These are phyloP conservation scores for Carapus acus DNA, from an alignment of 2,797 vertebrate genomes.

Conservation along the genomic window DNA sequence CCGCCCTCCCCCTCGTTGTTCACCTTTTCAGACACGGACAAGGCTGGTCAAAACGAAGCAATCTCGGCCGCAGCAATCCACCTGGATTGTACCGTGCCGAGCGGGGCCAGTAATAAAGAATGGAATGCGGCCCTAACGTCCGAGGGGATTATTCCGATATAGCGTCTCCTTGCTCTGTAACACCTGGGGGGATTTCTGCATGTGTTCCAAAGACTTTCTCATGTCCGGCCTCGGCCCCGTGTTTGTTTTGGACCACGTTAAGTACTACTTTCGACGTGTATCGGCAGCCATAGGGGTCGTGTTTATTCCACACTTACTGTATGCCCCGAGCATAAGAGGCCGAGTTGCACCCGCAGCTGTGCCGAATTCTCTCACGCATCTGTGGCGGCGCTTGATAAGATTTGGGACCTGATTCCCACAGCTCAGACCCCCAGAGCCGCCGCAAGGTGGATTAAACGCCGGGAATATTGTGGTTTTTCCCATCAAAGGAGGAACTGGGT, in stretches of 20 bases:
- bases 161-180: slow-evolving; percentile 47
- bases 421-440: slow-evolving; percentile 11
- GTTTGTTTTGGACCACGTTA: slow-evolving; percentile 43
- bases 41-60: slow-evolving; percentile 42
- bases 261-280: slow-evolving; percentile 26
- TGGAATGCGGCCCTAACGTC: slow-evolving; percentile 63
- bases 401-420: slow-evolving; percentile 44
- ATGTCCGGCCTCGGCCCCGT: slow-evolving; percentile 28
- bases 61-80: slow-evolving; percentile 54
- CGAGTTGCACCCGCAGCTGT: background rate
- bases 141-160: slow-evolving; percentile 57
- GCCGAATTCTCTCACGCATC: slow-evolving; percentile 26
- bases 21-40: slow-evolving; percentile 52
- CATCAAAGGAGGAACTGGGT: background rate
- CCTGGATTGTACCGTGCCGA: slow-evolving; percentile 54
- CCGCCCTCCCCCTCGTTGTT: slow-evolving; percentile 37
- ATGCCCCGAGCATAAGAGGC: too few species aligned
- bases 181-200: slow-evolving; percentile 59
- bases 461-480: slow-evolving; percentile 18
- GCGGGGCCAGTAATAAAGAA: slow-evolving; percentile 65
- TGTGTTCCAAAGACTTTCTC: slow-evolving; percentile 35
- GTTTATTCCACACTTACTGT: slow-evolving; percentile 16
- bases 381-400: slow-evolving; percentile 25
- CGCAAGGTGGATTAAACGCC: slow-evolving; percentile 6
- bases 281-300: slow-evolving; percentile 15